Evolutionary conservation across 2,888 invertebrate species (phyloP).

Genomic region (Petrolisthes manimaculis): DNA sequence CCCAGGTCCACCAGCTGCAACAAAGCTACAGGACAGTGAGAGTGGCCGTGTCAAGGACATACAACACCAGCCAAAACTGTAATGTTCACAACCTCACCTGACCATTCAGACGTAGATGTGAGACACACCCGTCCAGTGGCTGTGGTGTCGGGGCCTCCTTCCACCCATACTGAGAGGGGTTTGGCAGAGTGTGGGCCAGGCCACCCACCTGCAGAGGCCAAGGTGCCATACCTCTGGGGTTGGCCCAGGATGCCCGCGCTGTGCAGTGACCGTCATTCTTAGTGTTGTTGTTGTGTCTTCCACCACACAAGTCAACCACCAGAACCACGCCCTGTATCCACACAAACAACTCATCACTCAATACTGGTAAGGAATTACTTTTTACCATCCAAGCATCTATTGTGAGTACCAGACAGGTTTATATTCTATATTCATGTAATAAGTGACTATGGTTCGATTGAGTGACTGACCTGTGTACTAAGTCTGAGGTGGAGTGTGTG

Average conservation of each 20-base stretch:
- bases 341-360: not conserved
- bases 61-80: not conserved
- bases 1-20: slow-evolving; percentile 60
- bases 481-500: slow-evolving; percentile 44
- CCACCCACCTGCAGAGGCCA: slow-evolving; percentile 53
- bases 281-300: not conserved
- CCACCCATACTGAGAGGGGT: slow-evolving; percentile 41
- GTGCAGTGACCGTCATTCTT: slow-evolving; percentile 34
- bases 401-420: not conserved
- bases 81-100: slow-evolving; percentile 43
- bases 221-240: not conserved
- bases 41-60: not conserved
- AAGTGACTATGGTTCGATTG: not conserved
- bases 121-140: slow-evolving; percentile 46
- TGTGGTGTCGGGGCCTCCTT: slow-evolving; percentile 19
- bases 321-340: slow-evolving; percentile 29
- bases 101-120: slow-evolving; percentile 39
- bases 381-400: not conserved
- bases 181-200: slow-evolving; percentile 32
- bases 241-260: slow-evolving; percentile 30
- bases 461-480: slow-evolving; percentile 43
- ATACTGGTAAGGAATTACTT: not conserved
- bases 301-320: slow-evolving; percentile 46
- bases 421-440: not conserved
- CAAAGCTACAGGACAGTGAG: slow-evolving; percentile 34